Evolutionary conservation across 2,888 invertebrate genomes (phyloP).

Genomic region (Lumbricus terrestris): DNA sequence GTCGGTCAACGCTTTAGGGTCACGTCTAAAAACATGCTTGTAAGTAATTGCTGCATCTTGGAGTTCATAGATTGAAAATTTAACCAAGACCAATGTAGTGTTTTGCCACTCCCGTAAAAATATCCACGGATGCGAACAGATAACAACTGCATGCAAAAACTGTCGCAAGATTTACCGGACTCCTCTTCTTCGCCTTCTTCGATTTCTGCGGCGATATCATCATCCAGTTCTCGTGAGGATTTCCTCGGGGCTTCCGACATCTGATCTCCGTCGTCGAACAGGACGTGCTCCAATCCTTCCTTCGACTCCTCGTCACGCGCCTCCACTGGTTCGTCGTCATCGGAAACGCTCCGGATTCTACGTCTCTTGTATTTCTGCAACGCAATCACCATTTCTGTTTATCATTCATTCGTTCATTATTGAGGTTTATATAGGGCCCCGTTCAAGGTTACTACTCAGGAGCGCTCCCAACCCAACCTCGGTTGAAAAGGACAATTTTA

Average conservation of each 20-base stretch:
- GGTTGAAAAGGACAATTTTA: too few relatives aligned
- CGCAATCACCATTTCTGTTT: neutral
- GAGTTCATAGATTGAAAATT: neutral
- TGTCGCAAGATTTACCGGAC: constrained; percentile 32
- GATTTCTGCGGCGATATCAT: neutral
- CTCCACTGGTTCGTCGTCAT: constrained; percentile 56
- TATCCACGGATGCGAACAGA: too few relatives aligned
- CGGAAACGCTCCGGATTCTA: constrained; percentile 51
- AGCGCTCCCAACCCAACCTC: too few relatives aligned
- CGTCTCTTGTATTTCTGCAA: constrained; percentile 46
- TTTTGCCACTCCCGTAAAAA: too few relatives aligned
- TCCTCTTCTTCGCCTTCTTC: constrained; percentile 33
- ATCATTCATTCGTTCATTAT: too few relatives aligned
- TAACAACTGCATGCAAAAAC: too few relatives aligned
- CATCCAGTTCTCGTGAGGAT: constrained; percentile 47
- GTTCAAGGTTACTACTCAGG: too few relatives aligned
- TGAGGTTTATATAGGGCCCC: too few relatives aligned
- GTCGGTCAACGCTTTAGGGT: neutral
- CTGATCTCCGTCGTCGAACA: constrained; percentile 64
- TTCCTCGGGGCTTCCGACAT: constrained; percentile 70
- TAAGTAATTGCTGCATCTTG: neutral
- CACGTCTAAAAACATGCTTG: neutral
- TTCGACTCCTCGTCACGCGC: constrained; percentile 60
- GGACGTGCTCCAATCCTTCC: constrained; percentile 57
- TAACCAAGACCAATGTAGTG: too few relatives aligned